Conservation (phyloP, 2,113 vertebrate species). For the Lophochroa leadbeateri region DNA sequence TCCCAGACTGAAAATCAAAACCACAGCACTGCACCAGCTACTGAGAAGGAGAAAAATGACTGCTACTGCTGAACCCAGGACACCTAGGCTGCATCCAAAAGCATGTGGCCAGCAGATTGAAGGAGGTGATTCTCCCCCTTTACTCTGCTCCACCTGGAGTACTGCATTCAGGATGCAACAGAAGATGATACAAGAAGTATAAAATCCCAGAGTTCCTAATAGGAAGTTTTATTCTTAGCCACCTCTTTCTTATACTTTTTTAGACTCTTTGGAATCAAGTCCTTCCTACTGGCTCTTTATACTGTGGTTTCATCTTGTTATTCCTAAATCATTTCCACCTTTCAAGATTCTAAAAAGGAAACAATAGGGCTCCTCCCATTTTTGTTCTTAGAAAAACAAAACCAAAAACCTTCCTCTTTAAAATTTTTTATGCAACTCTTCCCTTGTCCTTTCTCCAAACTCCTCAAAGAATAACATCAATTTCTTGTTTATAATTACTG, state of each 20-base stretch:
- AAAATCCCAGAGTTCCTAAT: not conserved
- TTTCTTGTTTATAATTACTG: not conserved
- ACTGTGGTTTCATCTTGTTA: accelerated
- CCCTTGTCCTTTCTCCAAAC: not conserved
- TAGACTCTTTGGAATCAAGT: not conserved
- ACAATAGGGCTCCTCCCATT: not conserved
- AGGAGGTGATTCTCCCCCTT: too few relatives aligned
- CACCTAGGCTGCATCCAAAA: too few relatives aligned
- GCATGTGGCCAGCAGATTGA: too few relatives aligned
- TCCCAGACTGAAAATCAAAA: too few relatives aligned
- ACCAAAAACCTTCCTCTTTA: not conserved
- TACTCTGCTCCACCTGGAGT: not conserved
- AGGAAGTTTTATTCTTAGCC: not conserved
- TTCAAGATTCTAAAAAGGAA: not conserved
- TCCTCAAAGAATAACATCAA: not conserved
- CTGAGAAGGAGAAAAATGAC: too few relatives aligned
- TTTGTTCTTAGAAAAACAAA: not conserved
- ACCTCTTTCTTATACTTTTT: not conserved
- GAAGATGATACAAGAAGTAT: not conserved
- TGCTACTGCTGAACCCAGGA: too few relatives aligned
- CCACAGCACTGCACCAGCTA: too few relatives aligned
- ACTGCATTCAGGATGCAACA: not conserved
- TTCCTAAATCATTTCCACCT: not conserved
- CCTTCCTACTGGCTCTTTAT: not conserved
- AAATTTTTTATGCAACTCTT: not conserved